phyloP scores from a whole-genome alignment of 2,113 vertebrate genomes.

The Quiscalus mexicanus region DNA sequence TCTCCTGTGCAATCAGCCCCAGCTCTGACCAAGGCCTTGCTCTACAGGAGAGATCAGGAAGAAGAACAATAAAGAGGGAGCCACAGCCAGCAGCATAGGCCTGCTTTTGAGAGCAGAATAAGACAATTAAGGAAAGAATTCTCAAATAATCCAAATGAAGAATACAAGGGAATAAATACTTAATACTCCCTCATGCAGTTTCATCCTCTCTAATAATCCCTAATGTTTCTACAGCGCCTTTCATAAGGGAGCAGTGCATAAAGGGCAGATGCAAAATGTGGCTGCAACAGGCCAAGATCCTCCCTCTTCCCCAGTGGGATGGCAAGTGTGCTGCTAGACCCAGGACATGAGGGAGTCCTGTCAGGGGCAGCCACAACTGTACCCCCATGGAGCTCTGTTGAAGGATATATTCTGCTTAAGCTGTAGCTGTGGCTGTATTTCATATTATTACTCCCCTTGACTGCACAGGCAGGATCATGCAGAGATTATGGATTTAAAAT shows the following conservation, averaged over 20 bases:
- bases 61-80: neutral
- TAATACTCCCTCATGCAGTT: neutral
- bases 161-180: constrained; percentile 36
- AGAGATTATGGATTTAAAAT: neutral
- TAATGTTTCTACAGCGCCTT: neutral
- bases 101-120: neutral
- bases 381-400: neutral
- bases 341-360: neutral
- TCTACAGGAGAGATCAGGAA: neutral
- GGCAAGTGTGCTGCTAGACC: neutral
- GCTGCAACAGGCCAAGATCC: accelerated
- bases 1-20: neutral
- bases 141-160: constrained; percentile 34
- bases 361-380: neutral
- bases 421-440: neutral
- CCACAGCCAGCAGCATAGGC: neutral
- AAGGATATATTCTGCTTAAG: neutral
- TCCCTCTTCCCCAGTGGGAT: neutral
- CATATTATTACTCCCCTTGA: neutral
- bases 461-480: neutral
- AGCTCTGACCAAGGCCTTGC: neutral
- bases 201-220: neutral
- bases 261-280: neutral
- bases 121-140: constrained; percentile 12
- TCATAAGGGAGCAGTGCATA: neutral